These are phyloP conservation scores for Plebejus argus DNA, from an alignment of 2,888 invertebrate species.

Conservation along the genomic window DNA sequence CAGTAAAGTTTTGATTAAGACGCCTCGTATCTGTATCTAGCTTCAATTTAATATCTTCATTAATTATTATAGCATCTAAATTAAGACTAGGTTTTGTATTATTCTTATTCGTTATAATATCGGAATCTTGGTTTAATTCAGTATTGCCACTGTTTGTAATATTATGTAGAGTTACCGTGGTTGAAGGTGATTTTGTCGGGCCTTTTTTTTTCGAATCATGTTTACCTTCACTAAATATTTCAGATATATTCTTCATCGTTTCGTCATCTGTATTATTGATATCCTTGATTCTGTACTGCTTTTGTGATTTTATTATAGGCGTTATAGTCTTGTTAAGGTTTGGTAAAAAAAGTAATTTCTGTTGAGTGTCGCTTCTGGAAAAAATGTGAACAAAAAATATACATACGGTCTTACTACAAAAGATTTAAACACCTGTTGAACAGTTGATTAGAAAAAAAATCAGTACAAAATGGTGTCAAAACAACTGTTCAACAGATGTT, in stretches of 20 bases:
- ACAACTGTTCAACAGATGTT: no score
- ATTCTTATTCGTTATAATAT: not conserved
- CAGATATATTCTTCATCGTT: not conserved
- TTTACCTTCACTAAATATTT: conserved; percentile 6
- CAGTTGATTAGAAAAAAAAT: no score
- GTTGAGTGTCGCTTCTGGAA: conserved; percentile 9
- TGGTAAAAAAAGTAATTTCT: not conserved
- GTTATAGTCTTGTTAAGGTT: not conserved
- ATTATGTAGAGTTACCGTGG: not conserved
- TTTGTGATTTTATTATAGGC: conserved; percentile 46
- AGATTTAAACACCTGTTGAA: no score
- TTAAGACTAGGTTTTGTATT: not conserved
- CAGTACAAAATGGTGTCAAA: no score
- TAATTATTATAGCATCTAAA: not conserved
- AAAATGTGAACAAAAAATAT: not conserved
- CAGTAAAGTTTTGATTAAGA: conserved; percentile 48
- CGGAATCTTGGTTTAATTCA: not conserved
- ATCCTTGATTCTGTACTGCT: conserved; percentile 63
- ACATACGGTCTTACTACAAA: no score
- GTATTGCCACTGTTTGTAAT: not conserved
- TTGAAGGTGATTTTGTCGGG: not conserved
- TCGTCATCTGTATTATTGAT: conserved; percentile 50
- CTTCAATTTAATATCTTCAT: not conserved
- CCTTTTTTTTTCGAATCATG: not conserved
- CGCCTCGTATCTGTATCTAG: conserved; percentile 23